Percentiles rank a stretch among this genome's conserved stretches.
Conservation (phyloP, 2,797 vertebrate species). For the Alectoris magna region DNA sequence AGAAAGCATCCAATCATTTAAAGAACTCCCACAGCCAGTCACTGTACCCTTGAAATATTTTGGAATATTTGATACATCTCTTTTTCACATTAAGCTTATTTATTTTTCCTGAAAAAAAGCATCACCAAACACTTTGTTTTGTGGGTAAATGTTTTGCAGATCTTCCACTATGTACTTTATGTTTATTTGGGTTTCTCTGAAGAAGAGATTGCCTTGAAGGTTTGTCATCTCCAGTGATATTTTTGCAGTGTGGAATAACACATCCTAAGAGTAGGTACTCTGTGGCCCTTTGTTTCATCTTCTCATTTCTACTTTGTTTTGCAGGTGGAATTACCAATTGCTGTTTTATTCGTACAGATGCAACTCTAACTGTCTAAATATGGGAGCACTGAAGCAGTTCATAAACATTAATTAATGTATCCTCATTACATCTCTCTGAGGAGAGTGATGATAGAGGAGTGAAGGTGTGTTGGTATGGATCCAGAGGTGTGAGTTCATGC, state of each 20-base stretch:
- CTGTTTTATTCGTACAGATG: neutral
- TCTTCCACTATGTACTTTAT: neutral
- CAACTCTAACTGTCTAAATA: constrained; percentile 54
- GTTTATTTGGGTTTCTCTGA: neutral
- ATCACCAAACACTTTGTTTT: neutral
- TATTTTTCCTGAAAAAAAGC: neutral
- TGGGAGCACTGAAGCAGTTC: constrained; percentile 44
- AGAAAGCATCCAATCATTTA: constrained; percentile 64
- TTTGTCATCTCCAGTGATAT: neutral
- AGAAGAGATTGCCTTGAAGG: neutral
- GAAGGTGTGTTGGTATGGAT: constrained; percentile 43
- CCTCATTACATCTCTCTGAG: constrained; percentile 27
- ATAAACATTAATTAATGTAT: constrained; percentile 65
- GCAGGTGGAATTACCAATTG: neutral
- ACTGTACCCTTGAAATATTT: constrained; percentile 60
- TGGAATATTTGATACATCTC: constrained; percentile 53
- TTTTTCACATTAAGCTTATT: neutral
- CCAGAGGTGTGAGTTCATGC: constrained; percentile 50
- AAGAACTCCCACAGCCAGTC: constrained; percentile 12
- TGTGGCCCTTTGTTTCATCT: neutral
- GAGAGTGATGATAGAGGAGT: constrained; percentile 24
- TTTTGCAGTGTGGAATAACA: neutral
- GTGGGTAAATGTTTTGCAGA: neutral
- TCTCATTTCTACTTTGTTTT: neutral
- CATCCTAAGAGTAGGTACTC: neutral